Evolutionary conservation across 2,888 invertebrate species (phyloP), one percentile per base, ranked within the genome.

Genomic region (Drosophila tripunctata): DNA sequence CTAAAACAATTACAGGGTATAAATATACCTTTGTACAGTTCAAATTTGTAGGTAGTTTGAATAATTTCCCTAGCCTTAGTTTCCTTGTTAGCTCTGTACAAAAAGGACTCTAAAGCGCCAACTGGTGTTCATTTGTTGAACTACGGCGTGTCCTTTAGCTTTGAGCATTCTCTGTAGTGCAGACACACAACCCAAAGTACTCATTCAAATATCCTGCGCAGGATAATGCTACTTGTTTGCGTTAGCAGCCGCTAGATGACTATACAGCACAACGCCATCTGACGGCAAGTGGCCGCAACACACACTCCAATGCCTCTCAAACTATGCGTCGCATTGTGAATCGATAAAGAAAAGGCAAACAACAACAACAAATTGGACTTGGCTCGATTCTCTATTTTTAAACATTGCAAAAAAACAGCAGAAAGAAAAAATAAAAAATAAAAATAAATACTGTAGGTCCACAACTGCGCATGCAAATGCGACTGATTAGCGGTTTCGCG

Each of bases 401-500:
- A 60, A 68, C 71, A 56, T 57, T 79, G 77, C 80, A 67, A 75
- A 65, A 64, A 70, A 45, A 64, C 35, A 47, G 12, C 38, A 44
- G 30, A 47, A 40, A 60, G 24, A n/a, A n/a, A n/a, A n/a, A n/a
- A n/a, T n/a, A n/a, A n/a, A n/a, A n/a, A n/a, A n/a, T n/a, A n/a
- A n/a, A n/a, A n/a, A n/a, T n/a, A n/a, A n/a, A n/a, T n/a, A n/a
- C n/a, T n/a, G n/a, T n/a, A n/a, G n/a, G n/a, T n/a, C n/a, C n/a
- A 41, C 73, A 48, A 47, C 63, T 67, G 56, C 67, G 84, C 84
- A 88, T 85, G 78, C 73, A 83, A 85, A 85, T 66, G 80, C 67
- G 38, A 15, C 58, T 80, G 70, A 88, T 85, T 88, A 76, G 71
- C 55, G 61, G 36, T 50, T 65, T 52, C 62, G 67, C 78, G 80